Evolutionary conservation across 1,140 invertebrate genomes (phyloP), one percentile per base, ranked within the genome.

Genomic region (Littorina saxatilis): DNA sequence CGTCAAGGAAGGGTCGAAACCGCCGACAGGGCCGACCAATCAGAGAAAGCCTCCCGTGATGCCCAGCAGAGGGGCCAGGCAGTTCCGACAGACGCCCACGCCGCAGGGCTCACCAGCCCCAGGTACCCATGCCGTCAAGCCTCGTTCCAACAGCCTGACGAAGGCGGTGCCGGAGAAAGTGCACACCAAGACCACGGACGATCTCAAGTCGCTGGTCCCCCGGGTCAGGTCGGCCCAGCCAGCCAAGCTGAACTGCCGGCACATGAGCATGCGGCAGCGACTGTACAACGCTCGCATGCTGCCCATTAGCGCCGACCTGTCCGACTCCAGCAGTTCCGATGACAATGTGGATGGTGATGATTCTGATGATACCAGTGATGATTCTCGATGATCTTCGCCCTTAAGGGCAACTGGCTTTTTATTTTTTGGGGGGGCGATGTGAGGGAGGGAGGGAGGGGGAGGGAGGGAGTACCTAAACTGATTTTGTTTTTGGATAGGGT

Each of bases 311-410:
- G 85, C 84, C 79, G 80, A 82, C 20, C 17, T 40, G 15, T 43
- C 17, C 7, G 85, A 86, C 63, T 88, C 84, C 29, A 82, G 83
- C 47, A 88, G 87, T 61, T 88, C 86, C 79, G 85, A 82, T 4
- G 83, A 87, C 76, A 78, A 84, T 77, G 81, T 83, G 73, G 66
- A 77, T 52, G 80, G 85, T 61, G 87, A 83, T 82, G 85, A 80
- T 83, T 84, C 63, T 79, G 85, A 81, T 50, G 78, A 72, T 73
- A 85, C 85, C 58, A 81, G 68, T 47, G 82, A 84, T 83, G 86
- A 83, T 63, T 84, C 83, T 29, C 50, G 84, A 63, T 84, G 85
- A 83, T 72, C 78, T 72, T 80, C n/a, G n/a, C n/a, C n/a, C n/a
- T n/a, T 32, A 43, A 58, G 37, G 37, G 32, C 72, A 79, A 74